phyloP scores from a whole-genome alignment of 2,888 invertebrate species.

The Polylopha cassiicola region DNA sequence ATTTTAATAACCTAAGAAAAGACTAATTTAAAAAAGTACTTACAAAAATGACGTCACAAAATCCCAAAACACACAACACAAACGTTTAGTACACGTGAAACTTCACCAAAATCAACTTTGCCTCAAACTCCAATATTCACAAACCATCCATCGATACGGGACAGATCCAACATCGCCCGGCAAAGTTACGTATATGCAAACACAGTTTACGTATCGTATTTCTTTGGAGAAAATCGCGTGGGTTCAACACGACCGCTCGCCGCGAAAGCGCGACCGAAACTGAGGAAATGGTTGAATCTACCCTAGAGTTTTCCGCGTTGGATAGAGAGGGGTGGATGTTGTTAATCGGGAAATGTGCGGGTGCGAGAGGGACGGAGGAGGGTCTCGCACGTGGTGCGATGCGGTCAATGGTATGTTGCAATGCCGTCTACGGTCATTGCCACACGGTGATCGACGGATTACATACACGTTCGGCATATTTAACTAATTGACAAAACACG shows the following conservation, averaged over 20 bases:
- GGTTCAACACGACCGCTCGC: constrained; percentile 38
- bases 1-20: too few relatives aligned
- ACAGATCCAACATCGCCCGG: constrained; percentile 14
- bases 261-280: constrained; percentile 58
- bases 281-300: constrained; percentile 52
- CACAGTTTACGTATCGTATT: constrained; percentile 32
- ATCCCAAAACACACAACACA: too few relatives aligned
- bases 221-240: constrained; percentile 33
- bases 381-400: constrained; percentile 65
- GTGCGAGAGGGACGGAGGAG: constrained; percentile 43
- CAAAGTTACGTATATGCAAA: constrained; percentile 35
- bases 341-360: constrained; percentile 34
- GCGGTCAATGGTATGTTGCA: constrained; percentile 63
- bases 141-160: constrained; percentile 13
- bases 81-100: too few relatives aligned
- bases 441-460: constrained; percentile 53
- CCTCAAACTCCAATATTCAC: constrained; percentile 14
- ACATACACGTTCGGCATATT: too few relatives aligned
- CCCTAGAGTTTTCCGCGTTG: constrained; percentile 60
- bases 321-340: constrained; percentile 39
- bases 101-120: constrained; percentile 13
- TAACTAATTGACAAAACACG: too few relatives aligned
- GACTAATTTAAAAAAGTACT: too few relatives aligned
- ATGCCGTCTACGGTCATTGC: constrained; percentile 69
- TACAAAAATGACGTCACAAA: too few relatives aligned